Percentiles rank a stretch among this genome's conserved stretches.
These are phyloP conservation scores for Drosophila nannoptera DNA, from an alignment of 1,140 invertebrate species.

Conservation along the genomic window DNA sequence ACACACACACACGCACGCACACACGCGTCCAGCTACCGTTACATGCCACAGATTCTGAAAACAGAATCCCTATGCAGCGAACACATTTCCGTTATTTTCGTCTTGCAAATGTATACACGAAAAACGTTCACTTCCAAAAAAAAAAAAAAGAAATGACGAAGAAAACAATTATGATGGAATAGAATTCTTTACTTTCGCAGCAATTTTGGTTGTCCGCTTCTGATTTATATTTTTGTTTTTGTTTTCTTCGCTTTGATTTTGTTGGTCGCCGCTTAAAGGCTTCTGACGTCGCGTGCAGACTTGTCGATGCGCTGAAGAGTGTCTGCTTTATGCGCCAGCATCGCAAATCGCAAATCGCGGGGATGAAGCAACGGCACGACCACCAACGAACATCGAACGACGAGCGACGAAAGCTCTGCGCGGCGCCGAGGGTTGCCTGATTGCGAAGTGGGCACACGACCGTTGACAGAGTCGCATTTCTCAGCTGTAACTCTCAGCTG, in stretches of 20 bases:
- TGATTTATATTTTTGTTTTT: constrained; percentile 1
- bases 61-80: constrained; percentile 26
- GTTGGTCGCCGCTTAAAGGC: background rate
- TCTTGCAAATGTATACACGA: constrained; percentile 7
- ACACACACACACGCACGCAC: constrained; percentile 12
- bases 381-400: background rate
- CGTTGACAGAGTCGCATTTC: background rate
- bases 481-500: constrained; percentile 7
- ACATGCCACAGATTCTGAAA: constrained; percentile 47
- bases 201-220: constrained; percentile 4
- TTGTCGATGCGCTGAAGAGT: constrained; percentile 12
- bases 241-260: constrained; percentile 1
- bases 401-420: constrained; percentile 14
- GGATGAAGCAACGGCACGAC: constrained; percentile 22
- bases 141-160: background rate
- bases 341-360: constrained; percentile 26
- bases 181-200: background rate
- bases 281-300: constrained; percentile 4
- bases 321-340: constrained; percentile 28
- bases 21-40: constrained; percentile 22
- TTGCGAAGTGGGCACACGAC: background rate
- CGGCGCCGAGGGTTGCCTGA: constrained; percentile 22
- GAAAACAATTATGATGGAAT: no score
- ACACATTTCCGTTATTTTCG: constrained; percentile 11
- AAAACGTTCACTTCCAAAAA: background rate